Percentiles rank a stretch among this genome's conserved stretches.
phyloP scores from a whole-genome alignment of 2,888 invertebrate genomes.

The Xestia rhomboidea region DNA sequence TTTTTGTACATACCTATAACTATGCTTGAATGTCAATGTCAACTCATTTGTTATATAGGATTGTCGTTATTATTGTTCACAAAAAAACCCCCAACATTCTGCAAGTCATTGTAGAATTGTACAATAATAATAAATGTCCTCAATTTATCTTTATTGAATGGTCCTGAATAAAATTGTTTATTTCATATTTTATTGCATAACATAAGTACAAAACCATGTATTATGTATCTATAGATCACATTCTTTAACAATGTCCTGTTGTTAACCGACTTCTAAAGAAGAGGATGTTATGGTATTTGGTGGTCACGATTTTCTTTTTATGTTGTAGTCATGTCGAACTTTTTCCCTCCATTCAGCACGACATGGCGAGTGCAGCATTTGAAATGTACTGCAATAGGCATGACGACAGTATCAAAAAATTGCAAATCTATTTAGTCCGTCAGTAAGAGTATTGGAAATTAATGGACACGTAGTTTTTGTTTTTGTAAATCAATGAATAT shows the following conservation, averaged over 20 bases:
- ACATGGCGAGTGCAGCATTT: neutral
- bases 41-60: slow-evolving; percentile 9
- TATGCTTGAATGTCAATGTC: slow-evolving; percentile 12
- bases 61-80: slow-evolving; percentile 16
- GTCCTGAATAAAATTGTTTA: slow-evolving; percentile 13
- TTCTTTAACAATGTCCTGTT: neutral
- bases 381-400: neutral
- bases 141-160: slow-evolving; percentile 28
- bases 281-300: neutral
- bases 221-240: neutral
- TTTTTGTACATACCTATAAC: neutral
- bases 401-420: too few relatives aligned
- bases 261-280: neutral
- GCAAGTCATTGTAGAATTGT: slow-evolving; percentile 43
- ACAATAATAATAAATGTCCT: slow-evolving; percentile 31
- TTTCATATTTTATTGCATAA: slow-evolving; percentile 3
- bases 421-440: too few relatives aligned
- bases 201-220: neutral
- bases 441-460: too few relatives aligned
- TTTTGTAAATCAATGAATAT: too few relatives aligned
- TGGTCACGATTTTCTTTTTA: neutral
- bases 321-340: neutral
- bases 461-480: too few relatives aligned
- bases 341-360: neutral
- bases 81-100: slow-evolving; percentile 13